These are phyloP conservation scores for Esperia sulphurella DNA, from an alignment of 2,888 invertebrate genomes.

Conservation along the genomic window DNA sequence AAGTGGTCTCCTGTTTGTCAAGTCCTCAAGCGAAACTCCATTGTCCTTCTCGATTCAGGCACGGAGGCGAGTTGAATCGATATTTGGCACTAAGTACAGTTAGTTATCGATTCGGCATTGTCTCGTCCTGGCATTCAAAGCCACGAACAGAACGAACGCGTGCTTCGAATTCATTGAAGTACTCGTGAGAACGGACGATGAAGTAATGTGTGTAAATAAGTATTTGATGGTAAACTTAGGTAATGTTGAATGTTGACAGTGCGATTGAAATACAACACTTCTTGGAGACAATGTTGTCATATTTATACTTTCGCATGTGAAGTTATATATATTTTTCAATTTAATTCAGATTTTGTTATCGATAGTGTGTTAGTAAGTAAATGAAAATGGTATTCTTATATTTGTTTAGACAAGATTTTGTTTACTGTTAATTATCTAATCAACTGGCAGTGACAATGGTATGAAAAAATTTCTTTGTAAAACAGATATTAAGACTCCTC, in stretches of 20 bases:
- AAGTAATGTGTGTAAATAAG: constrained; percentile 36
- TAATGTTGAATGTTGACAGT: background rate
- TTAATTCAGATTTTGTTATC: no score
- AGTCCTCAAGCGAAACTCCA: constrained; percentile 21
- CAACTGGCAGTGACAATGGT: no score
- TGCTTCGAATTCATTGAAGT: constrained; percentile 53
- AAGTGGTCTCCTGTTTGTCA: constrained; percentile 12
- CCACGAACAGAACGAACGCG: constrained; percentile 36
- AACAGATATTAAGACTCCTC: no score
- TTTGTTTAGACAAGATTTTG: no score
- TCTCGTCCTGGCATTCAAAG: constrained; percentile 58
- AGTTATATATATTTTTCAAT: no score
- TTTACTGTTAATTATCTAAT: no score
- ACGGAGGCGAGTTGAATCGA: constrained; percentile 38
- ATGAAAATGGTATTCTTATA: no score
- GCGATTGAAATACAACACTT: background rate
- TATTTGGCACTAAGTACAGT: constrained; percentile 67
- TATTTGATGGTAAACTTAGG: constrained; percentile 2
- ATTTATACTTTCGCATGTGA: background rate
- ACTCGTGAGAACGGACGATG: constrained; percentile 63
- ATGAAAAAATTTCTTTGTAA: no score
- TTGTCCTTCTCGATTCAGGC: constrained; percentile 36
- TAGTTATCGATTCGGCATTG: constrained; percentile 73
- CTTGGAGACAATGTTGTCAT: background rate
- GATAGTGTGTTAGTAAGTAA: no score